Conservation (phyloP, 2,888 invertebrate genomes). For the Allygus modestus region DNA sequence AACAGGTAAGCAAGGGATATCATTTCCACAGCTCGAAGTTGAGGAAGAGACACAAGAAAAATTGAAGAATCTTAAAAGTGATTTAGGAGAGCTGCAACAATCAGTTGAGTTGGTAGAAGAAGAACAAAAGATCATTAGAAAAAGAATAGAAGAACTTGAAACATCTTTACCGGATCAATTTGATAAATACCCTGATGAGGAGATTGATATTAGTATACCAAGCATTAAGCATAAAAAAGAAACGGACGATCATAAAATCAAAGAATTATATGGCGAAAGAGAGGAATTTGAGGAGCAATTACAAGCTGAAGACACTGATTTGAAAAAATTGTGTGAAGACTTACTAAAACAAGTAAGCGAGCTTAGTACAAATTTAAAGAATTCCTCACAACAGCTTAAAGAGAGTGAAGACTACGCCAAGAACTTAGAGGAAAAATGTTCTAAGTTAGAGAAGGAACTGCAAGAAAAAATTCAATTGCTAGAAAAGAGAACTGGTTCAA, state of each 20-base stretch:
- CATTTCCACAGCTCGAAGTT: background rate
- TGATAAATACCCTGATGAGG: no score
- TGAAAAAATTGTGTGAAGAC: slow-evolving; percentile 7
- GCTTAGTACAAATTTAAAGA: slow-evolving; percentile 5
- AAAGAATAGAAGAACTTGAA: slow-evolving; percentile 36
- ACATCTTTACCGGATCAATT: no score
- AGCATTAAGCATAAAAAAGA: no score
- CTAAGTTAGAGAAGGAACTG: background rate
- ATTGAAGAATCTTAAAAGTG: background rate
- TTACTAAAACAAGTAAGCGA: background rate
- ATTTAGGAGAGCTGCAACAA: background rate
- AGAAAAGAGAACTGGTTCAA: background rate
- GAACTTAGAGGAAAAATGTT: background rate
- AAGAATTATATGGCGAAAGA: no score
- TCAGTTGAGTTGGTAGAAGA: slow-evolving; percentile 3
- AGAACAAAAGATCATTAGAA: background rate
- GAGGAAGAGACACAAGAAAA: slow-evolving; percentile 23
- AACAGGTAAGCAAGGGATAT: background rate
- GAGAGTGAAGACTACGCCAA: background rate
- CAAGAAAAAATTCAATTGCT: slow-evolving; percentile 8
- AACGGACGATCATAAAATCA: no score
- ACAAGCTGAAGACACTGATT: slow-evolving; percentile 12
- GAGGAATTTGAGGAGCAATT: background rate
- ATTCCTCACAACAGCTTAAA: background rate
- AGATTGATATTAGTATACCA: no score